Evolutionary conservation across 2,888 invertebrate genomes (phyloP), one percentile per base, ranked within the genome.

Genomic region (Drosophila neonasuta): DNA sequence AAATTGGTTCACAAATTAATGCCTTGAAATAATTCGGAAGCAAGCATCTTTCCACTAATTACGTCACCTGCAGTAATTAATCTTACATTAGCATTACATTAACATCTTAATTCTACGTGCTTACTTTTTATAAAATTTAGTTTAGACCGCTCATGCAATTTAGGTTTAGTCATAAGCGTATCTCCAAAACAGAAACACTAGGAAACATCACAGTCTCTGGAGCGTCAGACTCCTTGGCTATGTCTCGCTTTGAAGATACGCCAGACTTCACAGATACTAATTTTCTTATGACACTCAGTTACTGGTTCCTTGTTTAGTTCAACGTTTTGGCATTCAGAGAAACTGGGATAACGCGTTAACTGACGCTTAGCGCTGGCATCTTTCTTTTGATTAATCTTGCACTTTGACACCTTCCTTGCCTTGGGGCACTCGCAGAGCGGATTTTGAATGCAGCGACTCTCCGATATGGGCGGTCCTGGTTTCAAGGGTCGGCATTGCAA

Each of bases 271-370:
- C 72, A 76, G 0, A 44, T 4, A 3, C 57, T 24, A 1, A 13
- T 6, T 0, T 15, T 13, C 1, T 46, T 13, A 7, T 10, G n/a
- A 24, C 68, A 68, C 11, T 52, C 59, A 9, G 46, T 63, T 42
- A 3, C 41, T 1, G 36, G 44, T 9, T 0, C 0, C 0, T 5
- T 5, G 0, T 32, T 15, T 5, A 48, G 5, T 15, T 39, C 29
- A 0, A 8, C 48, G 10, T 29, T 36, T 2, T 45, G 9, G 29
- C 63, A 69, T 36, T 84, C 85, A 0, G 82, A 84, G 52, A 64
- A 84, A 24, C 71, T 68, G 3, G 71, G 79, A 24, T 80, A 80
- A 8, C 54, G 61, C 6, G 71, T 67, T 0, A 24, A 39, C 1
- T 3, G 52, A 0, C 81, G 68, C 2, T 41, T 42, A 0, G 7